Evolutionary conservation across 2,888 invertebrate species (phyloP).

Genomic region (Thera obeliscata): DNA sequence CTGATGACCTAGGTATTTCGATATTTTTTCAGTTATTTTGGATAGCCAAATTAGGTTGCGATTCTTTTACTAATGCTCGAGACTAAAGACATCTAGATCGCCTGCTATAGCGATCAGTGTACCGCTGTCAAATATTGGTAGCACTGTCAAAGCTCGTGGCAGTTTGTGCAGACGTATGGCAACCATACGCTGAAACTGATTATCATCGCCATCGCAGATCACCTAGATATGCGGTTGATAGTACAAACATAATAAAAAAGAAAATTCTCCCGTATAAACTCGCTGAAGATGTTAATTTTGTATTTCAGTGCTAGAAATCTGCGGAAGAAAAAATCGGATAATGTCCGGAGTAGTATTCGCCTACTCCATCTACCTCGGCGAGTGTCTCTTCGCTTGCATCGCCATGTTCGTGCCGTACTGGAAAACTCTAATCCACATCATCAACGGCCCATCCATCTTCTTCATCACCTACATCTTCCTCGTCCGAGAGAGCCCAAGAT

Average conservation of each 20-base stretch:
- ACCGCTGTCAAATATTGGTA: no score
- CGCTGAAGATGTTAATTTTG: background rate
- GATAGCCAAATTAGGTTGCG: no score
- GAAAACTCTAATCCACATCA: constrained; percentile 65
- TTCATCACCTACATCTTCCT: constrained; percentile 58
- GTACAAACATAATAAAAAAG: no score
- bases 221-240: no score
- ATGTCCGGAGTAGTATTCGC: constrained; percentile 66
- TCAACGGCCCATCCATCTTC: constrained; percentile 63
- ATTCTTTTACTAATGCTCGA: no score
- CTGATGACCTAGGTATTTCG: background rate
- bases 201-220: background rate
- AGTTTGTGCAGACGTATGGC: no score
- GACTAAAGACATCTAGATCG: no score
- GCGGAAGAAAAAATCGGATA: constrained; percentile 59
- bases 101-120: no score
- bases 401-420: constrained; percentile 69
- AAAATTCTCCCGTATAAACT: no score
- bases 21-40: no score
- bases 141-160: no score
- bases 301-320: constrained; percentile 69
- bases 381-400: constrained; percentile 63
- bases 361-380: constrained; percentile 67
- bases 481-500: constrained; percentile 68
- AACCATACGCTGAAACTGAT: background rate